Conservation (phyloP, 2,113 vertebrate genomes). For the Anoura caudifer region DNA sequence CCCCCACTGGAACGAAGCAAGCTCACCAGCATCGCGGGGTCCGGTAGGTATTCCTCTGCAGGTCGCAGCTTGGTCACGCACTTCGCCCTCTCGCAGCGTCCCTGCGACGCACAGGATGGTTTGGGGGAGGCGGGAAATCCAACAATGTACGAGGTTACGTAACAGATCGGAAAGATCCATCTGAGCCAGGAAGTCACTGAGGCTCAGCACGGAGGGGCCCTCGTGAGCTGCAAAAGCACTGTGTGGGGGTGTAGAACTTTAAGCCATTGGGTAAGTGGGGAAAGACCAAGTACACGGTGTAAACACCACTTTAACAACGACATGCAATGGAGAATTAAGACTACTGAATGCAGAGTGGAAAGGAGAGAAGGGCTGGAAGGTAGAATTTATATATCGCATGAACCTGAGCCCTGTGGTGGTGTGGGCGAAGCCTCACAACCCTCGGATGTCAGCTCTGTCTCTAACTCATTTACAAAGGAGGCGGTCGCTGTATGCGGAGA, state of each 20-base stretch:
- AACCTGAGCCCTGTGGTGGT: not conserved
- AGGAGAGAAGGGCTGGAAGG: not conserved
- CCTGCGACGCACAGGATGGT: not conserved
- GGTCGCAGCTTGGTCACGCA: accelerated
- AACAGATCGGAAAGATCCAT: not conserved
- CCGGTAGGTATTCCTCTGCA: slow-evolving; percentile 54
- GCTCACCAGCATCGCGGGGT: slow-evolving; percentile 83
- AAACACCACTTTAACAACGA: not conserved
- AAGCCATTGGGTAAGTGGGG: not conserved
- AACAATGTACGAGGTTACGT: not conserved
- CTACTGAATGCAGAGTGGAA: not conserved
- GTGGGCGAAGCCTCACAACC: not conserved
- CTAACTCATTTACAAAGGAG: not conserved
- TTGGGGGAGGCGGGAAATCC: not conserved
- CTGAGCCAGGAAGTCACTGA: not conserved
- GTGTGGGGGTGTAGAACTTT: not conserved
- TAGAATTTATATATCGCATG: not conserved
- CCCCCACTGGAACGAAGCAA: slow-evolving; percentile 87
- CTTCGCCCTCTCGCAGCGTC: not conserved
- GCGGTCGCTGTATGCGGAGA: not conserved
- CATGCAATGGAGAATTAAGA: not conserved
- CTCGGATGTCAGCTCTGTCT: not conserved
- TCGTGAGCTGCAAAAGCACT: not conserved
- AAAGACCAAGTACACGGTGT: not conserved
- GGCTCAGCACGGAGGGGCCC: not conserved